These are phyloP conservation scores for Mus spicilegus DNA, from an alignment of 2,113 vertebrate species.

Conservation along the genomic window DNA sequence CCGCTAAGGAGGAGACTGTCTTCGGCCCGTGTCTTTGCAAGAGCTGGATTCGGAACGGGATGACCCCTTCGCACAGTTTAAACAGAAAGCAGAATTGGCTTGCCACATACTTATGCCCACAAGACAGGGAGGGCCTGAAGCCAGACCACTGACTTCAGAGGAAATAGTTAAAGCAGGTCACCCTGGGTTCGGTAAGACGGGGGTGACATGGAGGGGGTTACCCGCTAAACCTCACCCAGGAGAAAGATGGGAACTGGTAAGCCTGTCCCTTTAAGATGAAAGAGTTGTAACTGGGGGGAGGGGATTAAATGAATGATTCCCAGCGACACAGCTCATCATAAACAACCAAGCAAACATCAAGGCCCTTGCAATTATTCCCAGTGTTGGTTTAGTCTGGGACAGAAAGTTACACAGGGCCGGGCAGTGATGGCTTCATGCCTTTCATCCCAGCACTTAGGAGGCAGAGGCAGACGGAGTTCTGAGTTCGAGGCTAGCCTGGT, in stretches of 20 bases:
- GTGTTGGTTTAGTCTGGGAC: constrained; percentile 37
- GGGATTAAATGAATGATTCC: background rate
- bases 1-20: background rate
- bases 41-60: constrained; percentile 31
- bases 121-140: constrained; percentile 9
- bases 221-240: background rate
- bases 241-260: background rate
- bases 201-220: too few relatives aligned
- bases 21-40: constrained; percentile 6
- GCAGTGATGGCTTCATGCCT: too few relatives aligned
- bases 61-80: constrained; percentile 11
- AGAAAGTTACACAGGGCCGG: background rate
- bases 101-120: constrained; percentile 7
- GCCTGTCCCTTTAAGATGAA: constrained; percentile 3
- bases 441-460: too few relatives aligned
- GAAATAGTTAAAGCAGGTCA: background rate
- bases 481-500: too few relatives aligned
- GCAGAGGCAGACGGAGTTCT: too few relatives aligned
- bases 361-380: background rate
- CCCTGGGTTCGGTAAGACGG: background rate
- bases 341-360: background rate
- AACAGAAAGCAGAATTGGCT: constrained; percentile 51
- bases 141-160: background rate
- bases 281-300: background rate
- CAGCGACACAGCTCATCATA: background rate